phyloP scores from a whole-genome alignment of 2,888 invertebrate genomes.

The Spisula solida region DNA sequence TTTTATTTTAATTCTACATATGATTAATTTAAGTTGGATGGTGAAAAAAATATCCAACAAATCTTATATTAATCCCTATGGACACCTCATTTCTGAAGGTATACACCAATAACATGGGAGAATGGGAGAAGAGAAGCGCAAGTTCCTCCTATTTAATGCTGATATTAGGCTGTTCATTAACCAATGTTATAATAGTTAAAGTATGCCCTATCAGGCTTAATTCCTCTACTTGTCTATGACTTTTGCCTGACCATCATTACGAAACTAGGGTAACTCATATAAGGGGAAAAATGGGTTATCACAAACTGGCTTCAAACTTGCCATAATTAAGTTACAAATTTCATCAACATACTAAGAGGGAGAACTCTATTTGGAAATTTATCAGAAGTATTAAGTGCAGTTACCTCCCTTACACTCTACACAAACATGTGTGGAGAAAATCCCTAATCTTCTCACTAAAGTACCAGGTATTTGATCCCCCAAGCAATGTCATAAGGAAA shows the following conservation, averaged over 20 bases:
- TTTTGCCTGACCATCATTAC: neutral
- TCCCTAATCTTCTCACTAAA: neutral
- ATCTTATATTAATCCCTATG: too few species aligned
- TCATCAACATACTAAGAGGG: slow-evolving; percentile 7
- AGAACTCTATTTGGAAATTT: slow-evolving; percentile 3
- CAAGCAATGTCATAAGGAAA: too few species aligned
- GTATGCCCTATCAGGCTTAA: neutral
- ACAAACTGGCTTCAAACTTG: neutral
- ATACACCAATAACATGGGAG: too few species aligned
- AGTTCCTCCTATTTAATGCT: too few species aligned
- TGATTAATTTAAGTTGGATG: too few species aligned
- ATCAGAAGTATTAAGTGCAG: neutral
- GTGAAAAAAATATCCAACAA: too few species aligned
- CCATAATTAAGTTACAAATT: neutral
- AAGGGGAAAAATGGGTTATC: neutral
- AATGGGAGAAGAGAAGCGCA: too few species aligned
- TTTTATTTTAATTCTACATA: too few species aligned
- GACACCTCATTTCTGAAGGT: too few species aligned
- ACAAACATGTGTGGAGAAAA: neutral
- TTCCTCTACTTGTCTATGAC: too few species aligned
- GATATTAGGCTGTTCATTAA: neutral
- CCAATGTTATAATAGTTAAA: neutral
- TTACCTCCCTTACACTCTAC: neutral
- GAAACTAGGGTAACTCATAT: neutral
- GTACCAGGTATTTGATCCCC: neutral